A percentile compares a stretch with the other conserved stretches of the same genome.
Evolutionary conservation across 2,888 invertebrate species (phyloP).

Genomic region (Trichogramma dendrolimi): DNA sequence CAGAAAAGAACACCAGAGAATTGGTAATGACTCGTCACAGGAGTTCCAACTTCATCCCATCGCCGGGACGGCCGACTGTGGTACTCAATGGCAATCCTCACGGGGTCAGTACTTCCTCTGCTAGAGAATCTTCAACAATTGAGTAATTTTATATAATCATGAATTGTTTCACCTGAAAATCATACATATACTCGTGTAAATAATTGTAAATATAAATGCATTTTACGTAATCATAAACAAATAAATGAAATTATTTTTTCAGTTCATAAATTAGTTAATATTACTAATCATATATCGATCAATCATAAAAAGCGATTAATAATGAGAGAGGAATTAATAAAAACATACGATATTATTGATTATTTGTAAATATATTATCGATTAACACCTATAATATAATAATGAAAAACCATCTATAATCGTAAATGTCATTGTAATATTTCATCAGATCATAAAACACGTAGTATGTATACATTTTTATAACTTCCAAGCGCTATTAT

Average conservation of each 20-base stretch:
- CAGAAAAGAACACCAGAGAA: constrained; percentile 59
- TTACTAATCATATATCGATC: neutral
- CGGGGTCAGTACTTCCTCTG: neutral
- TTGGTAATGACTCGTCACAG: constrained; percentile 54
- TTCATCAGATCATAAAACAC: constrained; percentile 45
- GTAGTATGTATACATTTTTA: constrained; percentile 43
- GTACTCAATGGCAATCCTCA: constrained; percentile 40
- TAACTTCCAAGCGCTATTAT: constrained; percentile 34
- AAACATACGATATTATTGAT: constrained; percentile 38
- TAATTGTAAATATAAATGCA: constrained; percentile 9
- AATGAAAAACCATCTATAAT: constrained; percentile 49
- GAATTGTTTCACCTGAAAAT: too few species aligned
- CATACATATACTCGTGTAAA: constrained; percentile 11
- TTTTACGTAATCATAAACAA: neutral
- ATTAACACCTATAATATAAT: constrained; percentile 50
- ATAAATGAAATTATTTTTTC: neutral
- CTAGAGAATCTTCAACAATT: too few species aligned
- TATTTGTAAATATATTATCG: constrained; percentile 50
- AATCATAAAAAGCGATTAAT: neutral
- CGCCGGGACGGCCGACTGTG: constrained; percentile 40
- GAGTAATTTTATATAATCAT: too few species aligned
- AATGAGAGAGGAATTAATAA: constrained; percentile 28
- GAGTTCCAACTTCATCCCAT: constrained; percentile 41
- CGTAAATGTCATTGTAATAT: constrained; percentile 45
- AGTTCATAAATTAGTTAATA: neutral